Evolutionary conservation across 1,140 invertebrate species (phyloP).

Genomic region (Sipha flava): DNA sequence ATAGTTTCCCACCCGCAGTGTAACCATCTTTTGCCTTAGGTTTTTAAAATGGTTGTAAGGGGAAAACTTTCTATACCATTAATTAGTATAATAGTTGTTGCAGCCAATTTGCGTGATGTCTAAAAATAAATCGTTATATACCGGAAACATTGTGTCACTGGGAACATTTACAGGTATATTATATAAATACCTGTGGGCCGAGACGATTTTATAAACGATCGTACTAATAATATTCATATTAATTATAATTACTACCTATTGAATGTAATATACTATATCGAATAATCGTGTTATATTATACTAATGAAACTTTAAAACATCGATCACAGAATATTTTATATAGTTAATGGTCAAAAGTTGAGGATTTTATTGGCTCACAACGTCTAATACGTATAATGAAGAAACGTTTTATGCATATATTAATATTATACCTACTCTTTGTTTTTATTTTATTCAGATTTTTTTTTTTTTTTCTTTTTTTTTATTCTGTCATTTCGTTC

Average conservation of each 20-base stretch:
- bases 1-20: neutral
- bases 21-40: neutral
- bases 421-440: neutral
- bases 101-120: neutral
- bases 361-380: no score
- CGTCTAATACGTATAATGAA: no score
- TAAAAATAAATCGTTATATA: neutral
- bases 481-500: neutral
- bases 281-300: no score
- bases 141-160: neutral
- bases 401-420: no score
- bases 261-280: no score
- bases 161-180: neutral
- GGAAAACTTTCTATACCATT: slow-evolving; percentile 6
- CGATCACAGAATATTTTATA: no score
- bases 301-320: no score
- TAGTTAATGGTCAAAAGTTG: no score
- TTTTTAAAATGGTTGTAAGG: neutral
- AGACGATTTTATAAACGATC: no score
- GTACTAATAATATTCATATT: no score
- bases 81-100: neutral
- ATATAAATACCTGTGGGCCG: no score
- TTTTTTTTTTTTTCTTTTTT: neutral
- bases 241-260: no score
- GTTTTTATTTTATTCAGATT: neutral